Evolutionary conservation across 2,113 vertebrate species (phyloP).

Genomic region (Amazona guildingii): DNA sequence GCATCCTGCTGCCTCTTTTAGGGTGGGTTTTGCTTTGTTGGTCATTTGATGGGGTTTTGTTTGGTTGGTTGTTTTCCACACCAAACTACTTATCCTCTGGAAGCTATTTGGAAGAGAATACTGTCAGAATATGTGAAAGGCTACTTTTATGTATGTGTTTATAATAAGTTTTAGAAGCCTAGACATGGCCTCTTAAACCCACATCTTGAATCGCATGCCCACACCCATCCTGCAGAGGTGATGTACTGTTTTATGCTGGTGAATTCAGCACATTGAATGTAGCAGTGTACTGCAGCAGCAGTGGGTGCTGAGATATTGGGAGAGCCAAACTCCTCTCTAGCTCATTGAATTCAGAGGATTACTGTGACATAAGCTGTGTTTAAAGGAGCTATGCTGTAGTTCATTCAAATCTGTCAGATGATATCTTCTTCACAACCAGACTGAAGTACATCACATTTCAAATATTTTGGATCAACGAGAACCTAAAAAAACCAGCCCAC

Average conservation of each 20-base stretch:
- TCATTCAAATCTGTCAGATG: neutral
- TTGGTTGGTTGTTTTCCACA: neutral
- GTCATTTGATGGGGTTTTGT: neutral
- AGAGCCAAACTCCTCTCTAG: neutral
- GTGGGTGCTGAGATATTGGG: neutral
- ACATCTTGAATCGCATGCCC: neutral
- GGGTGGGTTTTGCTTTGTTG: neutral
- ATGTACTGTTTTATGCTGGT: rapidly evolving
- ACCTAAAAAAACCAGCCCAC: neutral
- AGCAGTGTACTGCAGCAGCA: neutral
- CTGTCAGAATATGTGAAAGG: neutral
- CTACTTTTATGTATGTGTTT: neutral
- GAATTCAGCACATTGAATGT: rapidly evolving
- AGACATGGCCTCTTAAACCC: neutral
- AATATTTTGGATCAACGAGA: neutral
- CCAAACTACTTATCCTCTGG: neutral
- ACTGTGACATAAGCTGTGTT: neutral
- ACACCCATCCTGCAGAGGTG: neutral
- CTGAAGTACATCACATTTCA: neutral
- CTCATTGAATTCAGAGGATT: constrained; percentile 23
- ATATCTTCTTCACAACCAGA: neutral
- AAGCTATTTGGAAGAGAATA: neutral
- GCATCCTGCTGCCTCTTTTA: neutral
- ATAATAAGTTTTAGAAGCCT: neutral
- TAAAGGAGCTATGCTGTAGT: neutral